Conservation (phyloP, 2,797 vertebrate genomes). For the Centroberyx gerrardi region DNA sequence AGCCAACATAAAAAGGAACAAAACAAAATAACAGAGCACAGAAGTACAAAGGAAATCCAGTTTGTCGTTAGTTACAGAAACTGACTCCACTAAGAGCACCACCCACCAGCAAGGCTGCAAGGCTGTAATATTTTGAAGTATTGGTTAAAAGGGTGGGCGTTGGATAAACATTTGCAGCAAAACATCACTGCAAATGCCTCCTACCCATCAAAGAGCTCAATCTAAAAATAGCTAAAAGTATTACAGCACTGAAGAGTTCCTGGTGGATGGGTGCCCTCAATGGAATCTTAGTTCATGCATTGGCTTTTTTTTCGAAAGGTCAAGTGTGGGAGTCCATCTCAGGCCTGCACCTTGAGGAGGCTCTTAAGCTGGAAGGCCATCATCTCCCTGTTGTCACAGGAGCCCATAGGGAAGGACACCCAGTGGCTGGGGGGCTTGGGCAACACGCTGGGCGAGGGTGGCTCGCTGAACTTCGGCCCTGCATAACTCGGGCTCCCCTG, state of each 20-base stretch:
- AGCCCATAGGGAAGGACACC: slow-evolving; percentile 92
- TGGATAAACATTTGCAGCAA: slow-evolving; percentile 49
- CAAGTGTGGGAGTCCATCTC: slow-evolving; percentile 66
- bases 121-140: slow-evolving; percentile 65
- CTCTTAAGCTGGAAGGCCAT: slow-evolving; percentile 99
- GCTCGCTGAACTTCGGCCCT: slow-evolving; percentile 98
- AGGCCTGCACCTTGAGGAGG: slow-evolving; percentile 97
- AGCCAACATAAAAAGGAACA: slow-evolving; percentile 83
- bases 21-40: slow-evolving; percentile 70
- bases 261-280: slow-evolving; percentile 61
- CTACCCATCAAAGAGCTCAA: slow-evolving; percentile 43
- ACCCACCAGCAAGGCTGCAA: slow-evolving; percentile 81
- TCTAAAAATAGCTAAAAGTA: slow-evolving; percentile 75
- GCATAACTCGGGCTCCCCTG: slow-evolving; percentile 94
- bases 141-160: slow-evolving; percentile 33
- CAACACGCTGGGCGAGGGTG: slow-evolving; percentile 95
- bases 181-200: slow-evolving; percentile 46
- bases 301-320: slow-evolving; percentile 59
- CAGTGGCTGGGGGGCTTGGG: slow-evolving; percentile 98
- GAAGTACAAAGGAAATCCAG: slow-evolving; percentile 80
- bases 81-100: slow-evolving; percentile 54
- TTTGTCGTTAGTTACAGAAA: slow-evolving; percentile 78
- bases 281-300: slow-evolving; percentile 67
- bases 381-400: slow-evolving; percentile 93
- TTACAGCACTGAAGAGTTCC: slow-evolving; percentile 80